Conservation (phyloP, 2,113 vertebrate species). For the Ammodramus savannarum region DNA sequence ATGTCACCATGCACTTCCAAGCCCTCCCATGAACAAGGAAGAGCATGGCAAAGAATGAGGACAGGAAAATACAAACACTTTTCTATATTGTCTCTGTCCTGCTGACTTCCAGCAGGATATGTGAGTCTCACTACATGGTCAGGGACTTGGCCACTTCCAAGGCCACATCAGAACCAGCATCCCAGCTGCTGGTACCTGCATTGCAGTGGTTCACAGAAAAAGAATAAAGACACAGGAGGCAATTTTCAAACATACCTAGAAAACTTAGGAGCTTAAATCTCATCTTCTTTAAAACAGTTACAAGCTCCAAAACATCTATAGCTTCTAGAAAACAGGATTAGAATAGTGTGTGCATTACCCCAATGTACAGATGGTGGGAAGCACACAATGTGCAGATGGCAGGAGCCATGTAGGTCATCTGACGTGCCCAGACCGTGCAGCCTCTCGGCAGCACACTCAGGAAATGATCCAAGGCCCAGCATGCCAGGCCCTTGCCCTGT, state of each 20-base stretch:
- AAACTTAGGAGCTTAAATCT: background rate
- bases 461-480: background rate
- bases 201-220: background rate
- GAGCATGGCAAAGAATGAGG: background rate
- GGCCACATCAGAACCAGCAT: background rate
- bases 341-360: background rate
- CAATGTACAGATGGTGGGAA: constrained; percentile 1
- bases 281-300: background rate
- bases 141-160: background rate
- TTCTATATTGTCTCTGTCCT: accelerated
- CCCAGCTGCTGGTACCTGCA: background rate
- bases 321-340: background rate
- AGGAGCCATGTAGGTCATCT: constrained; percentile 28
- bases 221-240: background rate
- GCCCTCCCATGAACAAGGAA: background rate
- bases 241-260: background rate
- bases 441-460: background rate
- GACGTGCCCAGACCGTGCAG: constrained; percentile 3
- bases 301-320: background rate
- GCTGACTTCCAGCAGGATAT: background rate
- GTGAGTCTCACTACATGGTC: background rate
- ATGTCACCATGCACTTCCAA: background rate
- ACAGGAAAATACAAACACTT: background rate
- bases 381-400: background rate
- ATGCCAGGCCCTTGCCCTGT: constrained; percentile 23